These are phyloP conservation scores for Tyrannus savana DNA, from an alignment of 2,113 vertebrate species.

Conservation along the genomic window DNA sequence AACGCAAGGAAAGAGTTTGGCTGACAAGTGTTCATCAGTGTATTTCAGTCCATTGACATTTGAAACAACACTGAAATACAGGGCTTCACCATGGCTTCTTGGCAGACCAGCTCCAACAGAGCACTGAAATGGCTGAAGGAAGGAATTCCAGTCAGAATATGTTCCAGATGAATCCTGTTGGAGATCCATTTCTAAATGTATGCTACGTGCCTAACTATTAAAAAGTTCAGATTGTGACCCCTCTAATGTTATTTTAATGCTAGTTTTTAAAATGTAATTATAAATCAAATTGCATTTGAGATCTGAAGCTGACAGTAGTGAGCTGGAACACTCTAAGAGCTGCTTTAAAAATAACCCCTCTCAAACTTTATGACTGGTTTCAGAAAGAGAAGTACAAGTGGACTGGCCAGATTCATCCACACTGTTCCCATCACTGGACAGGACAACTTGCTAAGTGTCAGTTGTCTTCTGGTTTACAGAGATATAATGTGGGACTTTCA, in stretches of 20 bases:
- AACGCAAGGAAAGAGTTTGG: not conserved
- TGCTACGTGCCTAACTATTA: conserved; percentile 38
- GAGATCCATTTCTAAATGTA: conserved; percentile 47
- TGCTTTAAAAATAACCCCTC: conserved; percentile 75
- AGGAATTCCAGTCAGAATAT: not conserved
- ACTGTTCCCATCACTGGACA: not conserved
- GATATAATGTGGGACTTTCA: not conserved
- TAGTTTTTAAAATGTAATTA: conserved; percentile 81
- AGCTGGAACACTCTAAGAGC: conserved; percentile 70
- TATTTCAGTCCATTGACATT: not conserved
- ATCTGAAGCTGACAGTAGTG: conserved; percentile 68
- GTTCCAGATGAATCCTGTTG: conserved; percentile 53
- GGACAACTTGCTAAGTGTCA: not conserved
- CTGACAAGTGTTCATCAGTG: not conserved
- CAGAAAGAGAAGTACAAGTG: conserved; percentile 46
- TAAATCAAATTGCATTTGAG: conserved; percentile 78
- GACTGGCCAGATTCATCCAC: not conserved
- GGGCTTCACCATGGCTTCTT: not conserved
- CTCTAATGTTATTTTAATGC: conserved; percentile 76
- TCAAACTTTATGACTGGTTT: conserved; percentile 74
- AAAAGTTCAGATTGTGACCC: conserved; percentile 72
- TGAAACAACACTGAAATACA: not conserved
- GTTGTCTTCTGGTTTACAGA: not conserved
- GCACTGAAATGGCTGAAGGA: not conserved
- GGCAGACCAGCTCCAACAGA: not conserved